Evolutionary conservation across 2,797 vertebrate genomes (phyloP).

Genomic region (Arctocebus calabarensis): DNA sequence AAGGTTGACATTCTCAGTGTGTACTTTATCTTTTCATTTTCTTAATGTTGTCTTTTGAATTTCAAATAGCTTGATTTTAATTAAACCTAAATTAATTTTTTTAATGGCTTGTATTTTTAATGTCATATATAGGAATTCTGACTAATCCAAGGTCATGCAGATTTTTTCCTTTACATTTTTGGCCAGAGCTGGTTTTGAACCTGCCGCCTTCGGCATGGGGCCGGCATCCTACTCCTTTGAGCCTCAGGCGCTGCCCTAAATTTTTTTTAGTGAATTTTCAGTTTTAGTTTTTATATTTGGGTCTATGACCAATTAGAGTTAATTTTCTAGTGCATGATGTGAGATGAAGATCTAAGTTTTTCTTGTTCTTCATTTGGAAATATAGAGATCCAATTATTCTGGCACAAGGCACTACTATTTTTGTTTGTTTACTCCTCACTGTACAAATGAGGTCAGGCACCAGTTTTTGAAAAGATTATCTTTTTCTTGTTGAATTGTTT

Average conservation of each 20-base stretch:
- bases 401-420: background rate
- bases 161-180: background rate
- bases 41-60: constrained; percentile 22
- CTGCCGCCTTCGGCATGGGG: no score
- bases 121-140: background rate
- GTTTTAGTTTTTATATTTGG: background rate
- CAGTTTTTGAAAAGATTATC: background rate
- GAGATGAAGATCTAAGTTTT: background rate
- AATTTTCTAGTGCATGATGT: background rate
- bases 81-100: background rate
- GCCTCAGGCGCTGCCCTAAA: background rate
- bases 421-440: background rate
- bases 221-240: no score
- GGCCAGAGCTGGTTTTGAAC: no score
- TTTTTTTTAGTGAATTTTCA: background rate
- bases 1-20: background rate
- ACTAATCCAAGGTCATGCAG: background rate
- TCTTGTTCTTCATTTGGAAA: background rate
- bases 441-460: background rate
- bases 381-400: background rate
- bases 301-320: background rate
- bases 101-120: constrained; percentile 25
- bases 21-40: background rate
- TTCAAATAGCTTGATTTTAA: background rate
- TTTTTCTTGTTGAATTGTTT: background rate